phyloP scores from a whole-genome alignment of 37 sponge, comb jelly and placozoan species.

The Spongilla lacustris region DNA sequence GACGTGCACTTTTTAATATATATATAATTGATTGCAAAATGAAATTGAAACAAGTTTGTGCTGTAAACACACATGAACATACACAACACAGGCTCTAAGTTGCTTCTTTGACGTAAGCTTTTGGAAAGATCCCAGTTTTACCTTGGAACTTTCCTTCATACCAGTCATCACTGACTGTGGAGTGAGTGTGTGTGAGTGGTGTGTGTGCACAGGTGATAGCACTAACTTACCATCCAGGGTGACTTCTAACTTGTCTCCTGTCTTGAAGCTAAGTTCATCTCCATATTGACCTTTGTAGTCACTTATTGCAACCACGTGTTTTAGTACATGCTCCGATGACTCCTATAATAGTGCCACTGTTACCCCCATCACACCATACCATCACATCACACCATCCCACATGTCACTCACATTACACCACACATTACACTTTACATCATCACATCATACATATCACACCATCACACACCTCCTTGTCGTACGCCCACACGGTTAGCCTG shows the following conservation, averaged over 20 bases:
- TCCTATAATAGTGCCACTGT: background rate
- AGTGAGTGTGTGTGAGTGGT: background rate
- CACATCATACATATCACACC: slow-evolving; percentile 2
- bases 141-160: slow-evolving; percentile 66
- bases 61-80: background rate
- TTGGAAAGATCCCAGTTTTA: slow-evolving; percentile 80
- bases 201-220: background rate
- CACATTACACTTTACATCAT: background rate
- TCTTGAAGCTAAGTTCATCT: slow-evolving; percentile 77
- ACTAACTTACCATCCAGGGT: slow-evolving; percentile 68
- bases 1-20: background rate
- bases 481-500: slow-evolving; percentile 85
- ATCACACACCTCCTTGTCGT: slow-evolving; percentile 68
- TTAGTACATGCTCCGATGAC: slow-evolving; percentile 9
- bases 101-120: slow-evolving; percentile 51
- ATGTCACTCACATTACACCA: background rate
- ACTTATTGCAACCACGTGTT: slow-evolving; percentile 58
- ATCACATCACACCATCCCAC: background rate
- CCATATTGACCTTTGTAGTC: slow-evolving; percentile 64
- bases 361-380: background rate
- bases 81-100: background rate
- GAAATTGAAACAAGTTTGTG: background rate
- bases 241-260: slow-evolving; percentile 74
- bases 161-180: slow-evolving; percentile 83
- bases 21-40: background rate